A percentile compares a stretch with the other conserved stretches of the same genome.
Conservation (phyloP, 92 coral and sea anemone genomes). For the Anthopleura xanthogrammica region DNA sequence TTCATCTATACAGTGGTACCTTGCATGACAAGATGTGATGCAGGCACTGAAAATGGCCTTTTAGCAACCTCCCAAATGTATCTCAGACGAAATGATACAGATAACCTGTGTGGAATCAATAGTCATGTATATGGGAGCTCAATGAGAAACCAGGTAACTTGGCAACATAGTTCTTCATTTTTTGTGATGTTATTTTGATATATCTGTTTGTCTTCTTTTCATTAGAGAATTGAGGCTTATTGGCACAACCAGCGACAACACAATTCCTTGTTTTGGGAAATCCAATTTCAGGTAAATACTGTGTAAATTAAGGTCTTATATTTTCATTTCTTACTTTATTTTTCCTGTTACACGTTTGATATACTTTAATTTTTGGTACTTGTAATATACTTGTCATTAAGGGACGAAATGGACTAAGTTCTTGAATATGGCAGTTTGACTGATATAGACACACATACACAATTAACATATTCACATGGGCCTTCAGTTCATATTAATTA, state of each 20-base stretch:
- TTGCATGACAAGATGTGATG: conserved; percentile 51
- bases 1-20: conserved; percentile 45
- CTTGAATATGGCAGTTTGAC: too few species aligned
- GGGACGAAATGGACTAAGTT: too few species aligned
- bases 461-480: too few species aligned
- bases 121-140: conserved; percentile 53
- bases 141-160: conserved; percentile 48
- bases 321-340: too few species aligned
- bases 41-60: conserved; percentile 59
- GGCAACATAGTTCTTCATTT: not conserved
- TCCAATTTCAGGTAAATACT: conserved; percentile 30
- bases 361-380: too few species aligned
- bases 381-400: too few species aligned
- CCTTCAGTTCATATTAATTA: too few species aligned
- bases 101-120: conserved; percentile 39
- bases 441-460: too few species aligned
- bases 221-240: conserved; percentile 43
- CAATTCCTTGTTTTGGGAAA: conserved; percentile 43
- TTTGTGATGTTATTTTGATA: too few species aligned
- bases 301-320: too few species aligned
- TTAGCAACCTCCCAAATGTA: conserved; percentile 61
- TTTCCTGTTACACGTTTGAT: too few species aligned
- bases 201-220: not conserved
- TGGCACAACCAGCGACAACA: conserved; percentile 47
- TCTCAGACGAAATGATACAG: conserved; percentile 40